Conservation (phyloP, 2,797 vertebrate genomes). For the Percopsis omiscomaycus region DNA sequence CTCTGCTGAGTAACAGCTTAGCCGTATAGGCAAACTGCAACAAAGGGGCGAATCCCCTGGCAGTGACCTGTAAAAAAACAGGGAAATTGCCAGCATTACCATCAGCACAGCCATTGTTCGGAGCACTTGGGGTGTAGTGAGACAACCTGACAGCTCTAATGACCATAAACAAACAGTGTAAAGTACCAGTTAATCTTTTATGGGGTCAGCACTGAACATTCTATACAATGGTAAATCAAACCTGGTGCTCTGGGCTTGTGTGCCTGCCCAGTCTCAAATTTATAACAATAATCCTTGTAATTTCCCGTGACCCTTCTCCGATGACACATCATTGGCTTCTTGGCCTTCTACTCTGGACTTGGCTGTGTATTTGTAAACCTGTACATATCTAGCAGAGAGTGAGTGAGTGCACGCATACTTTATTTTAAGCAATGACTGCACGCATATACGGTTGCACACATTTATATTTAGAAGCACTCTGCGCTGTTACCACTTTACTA, state of each 20-base stretch:
- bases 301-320: slow-evolving; percentile 39
- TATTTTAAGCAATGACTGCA: not conserved
- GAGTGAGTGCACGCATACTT: not conserved
- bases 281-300: slow-evolving; percentile 52
- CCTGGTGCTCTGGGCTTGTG: slow-evolving; percentile 23
- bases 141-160: slow-evolving; percentile 76
- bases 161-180: slow-evolving; percentile 75
- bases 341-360: not conserved
- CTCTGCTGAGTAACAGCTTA: slow-evolving; percentile 98
- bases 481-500: no score
- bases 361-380: slow-evolving; percentile 8
- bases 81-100: slow-evolving; percentile 83
- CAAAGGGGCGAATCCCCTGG: slow-evolving; percentile 97
- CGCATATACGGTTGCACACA: not conserved
- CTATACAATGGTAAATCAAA: slow-evolving; percentile 53
- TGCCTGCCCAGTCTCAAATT: slow-evolving; percentile 37
- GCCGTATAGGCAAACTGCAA: slow-evolving; percentile 99
- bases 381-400: not conserved
- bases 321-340: slow-evolving; percentile 23
- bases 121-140: slow-evolving; percentile 71
- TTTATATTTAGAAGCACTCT: slow-evolving; percentile 6
- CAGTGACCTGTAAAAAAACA: slow-evolving; percentile 92
- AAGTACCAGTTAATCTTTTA: slow-evolving; percentile 73
- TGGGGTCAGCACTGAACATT: slow-evolving; percentile 68
- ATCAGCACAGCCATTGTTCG: slow-evolving; percentile 80